Conservation (phyloP, 2,797 vertebrate genomes). For the Pantherophis vulpinus region DNA sequence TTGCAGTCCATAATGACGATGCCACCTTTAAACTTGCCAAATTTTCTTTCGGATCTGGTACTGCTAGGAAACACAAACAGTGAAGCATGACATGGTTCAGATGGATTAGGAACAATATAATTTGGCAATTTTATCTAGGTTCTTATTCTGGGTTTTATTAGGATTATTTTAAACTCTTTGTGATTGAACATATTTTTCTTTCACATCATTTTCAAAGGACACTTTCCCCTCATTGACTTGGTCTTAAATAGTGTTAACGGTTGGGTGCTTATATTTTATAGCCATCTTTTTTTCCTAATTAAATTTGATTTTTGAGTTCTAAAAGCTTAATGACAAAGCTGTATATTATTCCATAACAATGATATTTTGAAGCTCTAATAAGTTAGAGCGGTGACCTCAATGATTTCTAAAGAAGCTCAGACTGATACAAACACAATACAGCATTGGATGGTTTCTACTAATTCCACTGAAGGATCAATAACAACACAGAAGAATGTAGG, state of each 20-base stretch:
- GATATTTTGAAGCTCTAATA: neutral
- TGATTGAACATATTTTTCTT: neutral
- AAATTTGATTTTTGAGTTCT: neutral
- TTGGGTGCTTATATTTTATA: neutral
- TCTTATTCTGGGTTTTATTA: neutral
- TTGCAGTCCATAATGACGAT: neutral
- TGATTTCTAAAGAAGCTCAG: neutral
- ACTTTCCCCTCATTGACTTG: neutral
- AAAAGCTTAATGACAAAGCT: neutral
- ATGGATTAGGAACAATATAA: neutral
- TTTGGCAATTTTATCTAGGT: neutral
- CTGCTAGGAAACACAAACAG: neutral
- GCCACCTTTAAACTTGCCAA: neutral
- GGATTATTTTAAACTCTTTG: neutral
- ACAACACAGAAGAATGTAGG: neutral
- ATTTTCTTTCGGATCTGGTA: neutral
- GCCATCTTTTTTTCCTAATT: neutral
- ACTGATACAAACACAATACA: neutral
- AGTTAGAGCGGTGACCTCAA: neutral
- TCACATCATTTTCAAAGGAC: neutral
- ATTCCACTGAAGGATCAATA: neutral
- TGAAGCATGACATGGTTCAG: neutral
- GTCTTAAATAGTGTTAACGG: neutral
- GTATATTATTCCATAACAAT: neutral
- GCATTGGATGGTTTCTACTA: neutral